Evolutionary conservation across 1,140 invertebrate genomes (phyloP), one percentile per base, ranked within the genome.

Genomic region (Brachionus plicatilis): DNA sequence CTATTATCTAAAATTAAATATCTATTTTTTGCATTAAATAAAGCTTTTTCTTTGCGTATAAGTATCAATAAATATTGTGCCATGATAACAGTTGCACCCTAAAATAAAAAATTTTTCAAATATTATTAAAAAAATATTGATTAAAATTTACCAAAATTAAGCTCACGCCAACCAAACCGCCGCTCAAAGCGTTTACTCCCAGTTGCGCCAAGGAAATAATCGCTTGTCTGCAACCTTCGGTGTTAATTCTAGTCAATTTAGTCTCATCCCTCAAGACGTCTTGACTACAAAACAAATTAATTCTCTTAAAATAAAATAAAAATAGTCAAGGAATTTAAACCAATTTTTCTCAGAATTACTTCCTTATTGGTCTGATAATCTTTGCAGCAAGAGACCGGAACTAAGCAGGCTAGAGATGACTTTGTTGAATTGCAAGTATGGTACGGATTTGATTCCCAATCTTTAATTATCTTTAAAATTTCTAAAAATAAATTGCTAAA

Each of bases 31-130:
- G 65, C 79, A 47, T 82, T 68, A 20, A 65, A 82, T 20, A 82
- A 47, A 68, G 79, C 79, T 60, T 68, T 53, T 68, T 82, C 79
- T 68, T 82, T 82, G 20, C 65, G 50, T 41, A 82, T 82, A 27
- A 82, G 53, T 37, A 82, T 82, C 6, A 82, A 24, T 14, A 82
- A n/a, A 82, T 82, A 82, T 65, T 82, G 53, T 27, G 66, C n/a
- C 33, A 82, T 17, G 27, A 82, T 43, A 12, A 82, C 56, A 14
- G 53, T 82, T 12, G 33, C 9, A 12, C 20, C 75, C 75, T 78
- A 14, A 17, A 6, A 41, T 0, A 47, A 47, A 37, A 50, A 47
- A 43, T 1, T 14, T 50, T 12, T 45, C 0, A 78, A 56, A 78
- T 6, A 24, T 9, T 14, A 78, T 47, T n/a, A 4, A 33, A 41